Evolutionary conservation across 2,113 vertebrate genomes (phyloP).

Genomic region (Grus americana): DNA sequence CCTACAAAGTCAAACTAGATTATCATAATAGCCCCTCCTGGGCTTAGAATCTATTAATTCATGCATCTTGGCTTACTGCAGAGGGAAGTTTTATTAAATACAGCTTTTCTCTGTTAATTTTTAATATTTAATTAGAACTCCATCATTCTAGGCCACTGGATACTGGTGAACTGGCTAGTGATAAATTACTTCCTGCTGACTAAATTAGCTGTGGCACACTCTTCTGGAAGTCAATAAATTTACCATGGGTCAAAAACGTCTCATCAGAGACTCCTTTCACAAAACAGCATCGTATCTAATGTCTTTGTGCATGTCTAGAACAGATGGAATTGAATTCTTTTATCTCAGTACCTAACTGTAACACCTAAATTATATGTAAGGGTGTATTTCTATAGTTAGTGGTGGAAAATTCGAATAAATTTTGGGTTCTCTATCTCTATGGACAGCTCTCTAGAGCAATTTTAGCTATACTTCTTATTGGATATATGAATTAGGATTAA

Average conservation of each 20-base stretch:
- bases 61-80: background rate
- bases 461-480: background rate
- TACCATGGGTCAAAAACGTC: background rate
- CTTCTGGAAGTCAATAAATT: background rate
- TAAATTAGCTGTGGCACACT: background rate
- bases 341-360: background rate
- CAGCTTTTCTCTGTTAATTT: constrained; percentile 4
- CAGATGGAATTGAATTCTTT: background rate
- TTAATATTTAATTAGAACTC: constrained; percentile 4
- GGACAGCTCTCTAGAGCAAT: background rate
- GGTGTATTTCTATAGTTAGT: background rate
- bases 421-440: background rate
- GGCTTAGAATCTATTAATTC: background rate
- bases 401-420: background rate
- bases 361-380: background rate
- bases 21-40: background rate
- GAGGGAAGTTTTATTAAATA: background rate
- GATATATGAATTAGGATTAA: background rate
- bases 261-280: background rate
- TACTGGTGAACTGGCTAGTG: background rate
- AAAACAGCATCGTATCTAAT: background rate
- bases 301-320: background rate
- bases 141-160: background rate
- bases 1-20: background rate
- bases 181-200: background rate